phyloP scores from a whole-genome alignment of 2,797 vertebrate species.

The Helostoma temminkii region DNA sequence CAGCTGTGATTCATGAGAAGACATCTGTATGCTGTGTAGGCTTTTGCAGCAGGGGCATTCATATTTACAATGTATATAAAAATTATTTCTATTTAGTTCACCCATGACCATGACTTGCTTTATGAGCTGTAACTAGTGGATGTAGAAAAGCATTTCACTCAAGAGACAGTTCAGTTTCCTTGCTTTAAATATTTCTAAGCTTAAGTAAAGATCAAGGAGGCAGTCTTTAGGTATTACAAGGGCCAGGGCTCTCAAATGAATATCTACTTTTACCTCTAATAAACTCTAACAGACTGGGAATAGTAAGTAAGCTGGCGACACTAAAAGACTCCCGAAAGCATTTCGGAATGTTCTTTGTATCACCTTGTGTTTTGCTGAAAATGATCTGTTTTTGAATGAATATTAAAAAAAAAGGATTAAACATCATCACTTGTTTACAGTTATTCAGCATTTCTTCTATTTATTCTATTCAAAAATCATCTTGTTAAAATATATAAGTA shows the following conservation, averaged over 20 bases:
- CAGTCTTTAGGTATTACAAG: slow-evolving; percentile 3
- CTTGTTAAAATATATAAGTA: too few species aligned
- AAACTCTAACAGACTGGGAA: slow-evolving; percentile 7
- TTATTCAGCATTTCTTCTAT: too few species aligned
- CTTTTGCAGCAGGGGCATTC: slow-evolving; percentile 12
- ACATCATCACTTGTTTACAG: background rate
- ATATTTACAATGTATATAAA: background rate
- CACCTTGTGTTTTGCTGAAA: slow-evolving; percentile 21
- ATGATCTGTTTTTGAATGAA: slow-evolving; percentile 24
- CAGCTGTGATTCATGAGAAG: slow-evolving; percentile 40
- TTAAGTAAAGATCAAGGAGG: slow-evolving; percentile 26
- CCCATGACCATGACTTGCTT: slow-evolving; percentile 10
- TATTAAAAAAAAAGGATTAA: background rate
- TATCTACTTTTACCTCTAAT: slow-evolving; percentile 25
- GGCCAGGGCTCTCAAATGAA: slow-evolving; percentile 10
- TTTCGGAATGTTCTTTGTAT: slow-evolving; percentile 11
- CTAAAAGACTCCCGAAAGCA: slow-evolving; percentile 23
- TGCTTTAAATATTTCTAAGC: slow-evolving; percentile 11
- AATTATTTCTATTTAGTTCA: slow-evolving; percentile 19
- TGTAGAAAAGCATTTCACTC: background rate
- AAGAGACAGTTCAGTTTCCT: slow-evolving; percentile 6
- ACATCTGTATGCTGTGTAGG: slow-evolving; percentile 14
- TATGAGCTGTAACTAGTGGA: slow-evolving; percentile 17
- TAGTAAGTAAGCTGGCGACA: slow-evolving; percentile 23
- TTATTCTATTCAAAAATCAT: background rate